Evolutionary conservation across 2,797 vertebrate genomes (phyloP).

Genomic region (Sebastiscus tertius): DNA sequence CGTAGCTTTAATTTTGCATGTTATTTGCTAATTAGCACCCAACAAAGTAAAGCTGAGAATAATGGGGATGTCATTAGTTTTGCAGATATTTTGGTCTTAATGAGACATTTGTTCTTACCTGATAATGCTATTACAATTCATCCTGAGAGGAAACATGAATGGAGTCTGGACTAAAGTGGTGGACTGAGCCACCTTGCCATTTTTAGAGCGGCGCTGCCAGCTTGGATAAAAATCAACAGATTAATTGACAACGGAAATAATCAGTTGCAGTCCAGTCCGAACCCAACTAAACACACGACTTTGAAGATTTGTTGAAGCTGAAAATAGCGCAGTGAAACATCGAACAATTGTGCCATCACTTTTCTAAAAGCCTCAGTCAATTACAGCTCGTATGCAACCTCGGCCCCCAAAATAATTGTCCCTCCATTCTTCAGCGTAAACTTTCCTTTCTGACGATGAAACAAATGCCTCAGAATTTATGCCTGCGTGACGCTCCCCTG

Average conservation of each 20-base stretch:
- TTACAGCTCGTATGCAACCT: slow-evolving; percentile 11
- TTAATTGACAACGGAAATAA: not conserved
- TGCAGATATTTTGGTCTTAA: too few relatives aligned
- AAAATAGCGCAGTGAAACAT: not conserved
- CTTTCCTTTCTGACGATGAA: slow-evolving; percentile 34
- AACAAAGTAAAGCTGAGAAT: too few relatives aligned
- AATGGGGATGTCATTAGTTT: too few relatives aligned
- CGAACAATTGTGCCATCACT: not conserved
- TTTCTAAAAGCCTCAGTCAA: slow-evolving; percentile 16
- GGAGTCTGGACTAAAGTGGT: not conserved
- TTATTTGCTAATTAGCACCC: too few relatives aligned
- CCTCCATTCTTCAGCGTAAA: slow-evolving; percentile 37
- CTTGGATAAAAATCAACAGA: not conserved
- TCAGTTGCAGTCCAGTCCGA: not conserved
- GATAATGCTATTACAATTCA: not conserved
- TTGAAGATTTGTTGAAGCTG: not conserved
- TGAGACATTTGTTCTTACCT: too few relatives aligned
- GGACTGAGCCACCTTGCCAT: not conserved
- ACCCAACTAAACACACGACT: slow-evolving; percentile 7
- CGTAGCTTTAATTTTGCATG: too few relatives aligned
- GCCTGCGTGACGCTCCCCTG: not conserved
- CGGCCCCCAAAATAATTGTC: not conserved
- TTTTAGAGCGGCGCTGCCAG: not conserved
- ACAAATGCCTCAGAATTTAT: slow-evolving; percentile 8
- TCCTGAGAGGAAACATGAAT: not conserved